Evolutionary conservation across 1,140 invertebrate species (phyloP), one percentile per base, ranked within the genome.

Genomic region (Atopsyche davidsoni): DNA sequence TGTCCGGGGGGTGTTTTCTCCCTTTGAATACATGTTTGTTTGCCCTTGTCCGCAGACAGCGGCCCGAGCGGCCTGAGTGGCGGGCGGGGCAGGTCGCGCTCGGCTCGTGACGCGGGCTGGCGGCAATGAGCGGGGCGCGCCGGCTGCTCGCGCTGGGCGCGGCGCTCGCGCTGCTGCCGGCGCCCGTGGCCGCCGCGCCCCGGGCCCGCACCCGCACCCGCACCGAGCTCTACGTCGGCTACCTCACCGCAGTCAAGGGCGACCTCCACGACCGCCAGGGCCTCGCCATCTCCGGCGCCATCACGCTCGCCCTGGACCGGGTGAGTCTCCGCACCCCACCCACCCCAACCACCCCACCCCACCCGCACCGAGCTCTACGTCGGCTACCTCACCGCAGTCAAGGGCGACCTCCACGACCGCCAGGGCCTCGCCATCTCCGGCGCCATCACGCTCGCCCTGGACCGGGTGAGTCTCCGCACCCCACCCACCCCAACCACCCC

Each of bases 351-450:
- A 68, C 69, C 60, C 65, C 67, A 52, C 69, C 49, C 52, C 75
- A 72, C 53, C n/a, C 69, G 55, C 53, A 77, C 74, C 53, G 62
- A 72, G 55, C 67, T 87, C 42, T 87, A 83, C 46, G 79, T 92
- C 57, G 89, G 89, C 38, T 93, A 92, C 68, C 72, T 92, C 53
- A 85, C 89, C 7, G 87, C 87, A 59, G 78, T 88, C 51, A 86
- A 81, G 64, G 88, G 88, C 43, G 79, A 79, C 2, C 70, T 85
- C 41, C 81, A 80, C 57, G 82, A 86, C 59, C 77, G 87, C 49
- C 88, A 92, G 69, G 93, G 93, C 4, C 77, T 93, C 46, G 78
- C 84, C 36, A 91, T 96, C 59, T 95, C 92, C 28, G 95, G 94
- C 17, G 94, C 94, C 4, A 72, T 96, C 39, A 82, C 86, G 14